These are phyloP conservation scores for Sarcophaga peregrina DNA, from an alignment of 1,140 invertebrate species.

Conservation along the genomic window DNA sequence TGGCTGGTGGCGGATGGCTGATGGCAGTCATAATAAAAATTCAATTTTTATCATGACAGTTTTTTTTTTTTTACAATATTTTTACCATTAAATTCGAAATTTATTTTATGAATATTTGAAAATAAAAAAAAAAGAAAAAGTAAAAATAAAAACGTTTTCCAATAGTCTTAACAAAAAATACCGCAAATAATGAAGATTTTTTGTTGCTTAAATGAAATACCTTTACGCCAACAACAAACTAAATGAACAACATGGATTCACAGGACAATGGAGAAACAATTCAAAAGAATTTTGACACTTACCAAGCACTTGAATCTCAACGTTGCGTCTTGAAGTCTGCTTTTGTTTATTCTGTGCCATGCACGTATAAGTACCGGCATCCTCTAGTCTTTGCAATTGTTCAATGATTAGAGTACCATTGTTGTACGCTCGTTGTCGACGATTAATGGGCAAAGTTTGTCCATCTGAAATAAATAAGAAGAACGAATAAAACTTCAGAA, in stretches of 20 bases:
- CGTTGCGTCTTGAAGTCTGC: slow-evolving; percentile 81
- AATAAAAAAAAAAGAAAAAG: neutral
- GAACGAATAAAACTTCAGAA: neutral
- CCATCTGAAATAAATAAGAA: slow-evolving; percentile 71
- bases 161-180: neutral
- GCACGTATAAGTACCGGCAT: slow-evolving; percentile 88
- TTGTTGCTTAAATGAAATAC: no score
- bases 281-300: slow-evolving; percentile 54
- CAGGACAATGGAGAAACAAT: neutral
- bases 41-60: no score
- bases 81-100: no score
- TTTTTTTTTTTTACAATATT: no score
- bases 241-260: no score
- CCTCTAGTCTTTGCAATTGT: slow-evolving; percentile 80
- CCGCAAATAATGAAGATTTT: no score
- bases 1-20: no score
- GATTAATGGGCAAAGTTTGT: slow-evolving; percentile 83
- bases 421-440: slow-evolving; percentile 85
- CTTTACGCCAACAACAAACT: no score
- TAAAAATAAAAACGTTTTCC: neutral
- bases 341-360: slow-evolving; percentile 86
- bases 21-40: no score
- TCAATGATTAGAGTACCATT: slow-evolving; percentile 90
- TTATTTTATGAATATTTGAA: neutral
- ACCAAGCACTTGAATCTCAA: slow-evolving; percentile 88